A percentile compares a stretch with the other conserved stretches of the same genome.
Conservation (phyloP, 2,797 vertebrate genomes). For the Tinamus major region DNA sequence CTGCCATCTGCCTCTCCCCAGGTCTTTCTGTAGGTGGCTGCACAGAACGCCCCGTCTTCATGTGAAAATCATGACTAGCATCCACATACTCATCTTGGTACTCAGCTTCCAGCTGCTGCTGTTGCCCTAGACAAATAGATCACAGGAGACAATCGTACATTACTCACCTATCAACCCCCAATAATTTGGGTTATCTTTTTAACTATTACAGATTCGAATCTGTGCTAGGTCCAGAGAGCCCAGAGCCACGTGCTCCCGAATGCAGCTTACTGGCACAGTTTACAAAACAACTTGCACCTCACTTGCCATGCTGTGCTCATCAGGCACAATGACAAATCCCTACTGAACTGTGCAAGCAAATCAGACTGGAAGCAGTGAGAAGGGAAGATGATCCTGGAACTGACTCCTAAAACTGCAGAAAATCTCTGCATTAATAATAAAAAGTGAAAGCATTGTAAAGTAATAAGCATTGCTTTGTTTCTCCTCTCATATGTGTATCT, state of each 20-base stretch:
- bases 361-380: not conserved
- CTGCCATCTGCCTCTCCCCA: conserved; percentile 85
- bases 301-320: not conserved
- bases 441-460: too few species aligned
- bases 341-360: not conserved
- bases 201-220: not conserved
- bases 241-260: not conserved
- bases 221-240: not conserved
- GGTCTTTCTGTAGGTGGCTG: conserved; percentile 87
- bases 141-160: not conserved
- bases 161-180: not conserved
- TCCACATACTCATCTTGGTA: conserved; percentile 78
- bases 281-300: not conserved
- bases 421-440: not conserved
- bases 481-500: not conserved
- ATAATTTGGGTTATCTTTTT: not conserved
- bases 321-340: not conserved
- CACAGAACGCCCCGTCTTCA: conserved; percentile 59
- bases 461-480: not conserved
- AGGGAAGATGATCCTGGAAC: not conserved
- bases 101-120: conserved; percentile 90
- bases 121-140: conserved; percentile 81
- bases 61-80: conserved; percentile 88
- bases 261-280: not conserved
- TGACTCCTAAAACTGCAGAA: not conserved